Percentiles rank a stretch among this genome's conserved stretches.
Evolutionary conservation across 2,888 invertebrate genomes (phyloP).

Genomic region (Tenthredo scrophulariae): DNA sequence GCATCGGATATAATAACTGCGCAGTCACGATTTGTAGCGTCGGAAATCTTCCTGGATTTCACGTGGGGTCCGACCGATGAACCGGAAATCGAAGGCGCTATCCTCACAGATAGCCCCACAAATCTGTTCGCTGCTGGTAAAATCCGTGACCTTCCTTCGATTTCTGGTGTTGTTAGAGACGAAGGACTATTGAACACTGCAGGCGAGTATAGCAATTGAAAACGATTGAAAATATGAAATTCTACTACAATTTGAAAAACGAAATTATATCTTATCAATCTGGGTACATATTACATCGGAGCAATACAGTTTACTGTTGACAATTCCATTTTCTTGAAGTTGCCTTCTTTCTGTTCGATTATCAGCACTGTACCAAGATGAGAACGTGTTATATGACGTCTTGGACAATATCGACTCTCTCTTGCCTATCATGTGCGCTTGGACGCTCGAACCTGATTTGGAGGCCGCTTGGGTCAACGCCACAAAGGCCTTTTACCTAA

Average conservation of each 20-base stretch:
- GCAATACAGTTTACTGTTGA: not conserved
- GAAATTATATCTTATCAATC: not conserved
- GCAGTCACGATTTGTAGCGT: conserved; percentile 56
- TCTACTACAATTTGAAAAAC: too few relatives aligned
- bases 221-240: not conserved
- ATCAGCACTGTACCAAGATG: too few relatives aligned
- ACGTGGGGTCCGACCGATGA: conserved; percentile 71
- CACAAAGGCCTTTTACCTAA: not conserved
- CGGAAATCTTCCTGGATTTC: conserved; percentile 55
- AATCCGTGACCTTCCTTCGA: conserved; percentile 71
- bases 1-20: not conserved
- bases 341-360: too few relatives aligned
- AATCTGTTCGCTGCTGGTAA: conserved; percentile 59
- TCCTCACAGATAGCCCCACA: conserved; percentile 67
- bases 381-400: not conserved
- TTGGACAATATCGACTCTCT: not conserved
- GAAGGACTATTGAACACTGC: conserved; percentile 66
- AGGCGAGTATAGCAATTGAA: conserved; percentile 64
- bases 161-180: conserved; percentile 66
- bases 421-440: not conserved
- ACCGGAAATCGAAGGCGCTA: conserved; percentile 66
- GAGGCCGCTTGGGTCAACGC: not conserved
- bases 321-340: too few relatives aligned
- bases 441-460: not conserved
- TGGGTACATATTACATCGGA: not conserved